Evolutionary conservation across 2,113 vertebrate genomes (phyloP), one percentile per base, ranked within the genome.

Genomic region (Festucalex cinctus): DNA sequence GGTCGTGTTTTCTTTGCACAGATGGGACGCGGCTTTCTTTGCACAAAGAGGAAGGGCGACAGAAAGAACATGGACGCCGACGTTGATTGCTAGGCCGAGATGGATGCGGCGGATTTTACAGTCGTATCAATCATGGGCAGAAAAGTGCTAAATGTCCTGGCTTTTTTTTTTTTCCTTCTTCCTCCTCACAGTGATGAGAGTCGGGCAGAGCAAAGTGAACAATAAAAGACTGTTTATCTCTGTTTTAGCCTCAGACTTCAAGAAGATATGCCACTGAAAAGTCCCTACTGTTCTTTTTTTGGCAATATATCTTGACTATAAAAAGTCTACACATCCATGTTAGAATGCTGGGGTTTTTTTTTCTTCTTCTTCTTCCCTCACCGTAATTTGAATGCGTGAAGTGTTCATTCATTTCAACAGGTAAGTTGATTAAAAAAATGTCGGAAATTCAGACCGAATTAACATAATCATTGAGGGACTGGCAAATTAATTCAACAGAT

Each of bases 1-100:
- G 78, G 81, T 82, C 65, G 19, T 65, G 65, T 75, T 75, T 77
- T 80, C 39, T 57, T 35, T 66, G 54, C 7, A 3, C 36, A 54
- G 62, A 76, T 17, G 44, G 44, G 44, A 46, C 16, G 16, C 19
- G 2, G 44, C 44, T 75, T 77, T 80, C 46, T 57, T 35, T 63
- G 59, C 5, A 5, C 36, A 54, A 59, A 74, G 62, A 74, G 12
- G 3, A 26, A 26, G n/a, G n/a, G 22, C 49, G n/a, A 70, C 58
- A 67, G 49, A 63, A 17, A 57, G n/a, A 64, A 68, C 70, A 37
- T 1, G 35, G 24, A 12, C 16, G n/a, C 20, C 48, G 61, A 44
- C 19, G 44, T 60, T 3, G 79, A 75, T 76, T 69, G 51, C 61
- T 63, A 56, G 37, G 26, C 28, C n/a, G 14, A 5, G 48, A 12